phyloP scores from a whole-genome alignment of 1,140 invertebrate species.

The Carposina sasakii region DNA sequence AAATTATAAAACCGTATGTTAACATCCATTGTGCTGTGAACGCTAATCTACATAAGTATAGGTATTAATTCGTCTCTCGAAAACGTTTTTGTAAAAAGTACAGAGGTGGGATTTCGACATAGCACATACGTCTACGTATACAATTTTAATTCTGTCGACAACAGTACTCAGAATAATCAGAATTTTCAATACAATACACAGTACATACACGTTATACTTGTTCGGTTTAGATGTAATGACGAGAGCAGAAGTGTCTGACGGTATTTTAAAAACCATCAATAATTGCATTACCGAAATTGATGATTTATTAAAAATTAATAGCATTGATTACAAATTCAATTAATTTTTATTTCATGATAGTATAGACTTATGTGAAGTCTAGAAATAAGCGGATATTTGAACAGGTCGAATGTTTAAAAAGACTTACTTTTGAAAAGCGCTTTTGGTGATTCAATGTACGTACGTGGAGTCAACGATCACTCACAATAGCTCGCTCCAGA shows the following conservation, averaged over 20 bases:
- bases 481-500: conserved; percentile 60
- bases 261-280: too few species aligned
- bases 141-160: conserved; percentile 38
- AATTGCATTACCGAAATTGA: too few species aligned
- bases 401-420: too few species aligned
- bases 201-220: conserved; percentile 24
- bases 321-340: too few species aligned
- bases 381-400: too few species aligned
- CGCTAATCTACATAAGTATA: conserved; percentile 69
- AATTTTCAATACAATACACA: conserved; percentile 52
- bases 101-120: conserved; percentile 55
- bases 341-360: too few species aligned
- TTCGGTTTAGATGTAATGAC: too few species aligned
- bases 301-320: too few species aligned
- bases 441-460: too few species aligned
- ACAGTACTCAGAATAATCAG: conserved; percentile 39
- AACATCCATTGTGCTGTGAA: conserved; percentile 61
- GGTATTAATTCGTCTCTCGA: conserved; percentile 69
- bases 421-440: too few species aligned
- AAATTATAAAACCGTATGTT: conserved; percentile 63
- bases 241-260: too few species aligned
- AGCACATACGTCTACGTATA: conserved; percentile 19
- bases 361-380: too few species aligned
- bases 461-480: conserved; percentile 68
- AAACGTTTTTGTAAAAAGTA: conserved; percentile 61